Evolutionary conservation across 1,140 invertebrate genomes (phyloP).

Genomic region (Eubasilissa regina): DNA sequence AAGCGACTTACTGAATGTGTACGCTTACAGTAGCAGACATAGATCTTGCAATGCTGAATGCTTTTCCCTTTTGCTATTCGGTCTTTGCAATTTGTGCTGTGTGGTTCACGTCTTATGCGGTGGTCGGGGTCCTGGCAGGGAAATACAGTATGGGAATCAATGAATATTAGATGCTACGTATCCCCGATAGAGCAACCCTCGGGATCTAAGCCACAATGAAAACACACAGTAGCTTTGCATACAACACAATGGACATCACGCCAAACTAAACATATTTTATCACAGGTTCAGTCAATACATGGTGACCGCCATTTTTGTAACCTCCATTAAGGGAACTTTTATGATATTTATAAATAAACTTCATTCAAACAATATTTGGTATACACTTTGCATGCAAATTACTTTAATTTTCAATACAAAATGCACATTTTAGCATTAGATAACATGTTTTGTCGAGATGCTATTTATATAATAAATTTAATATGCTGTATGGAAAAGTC

Average conservation of each 20-base stretch:
- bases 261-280: slow-evolving; percentile 22
- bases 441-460: too few species aligned
- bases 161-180: slow-evolving; percentile 40
- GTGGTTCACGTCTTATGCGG: not conserved
- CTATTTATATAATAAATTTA: too few species aligned
- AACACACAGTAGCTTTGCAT: slow-evolving; percentile 22
- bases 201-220: slow-evolving; percentile 35
- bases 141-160: slow-evolving; percentile 43
- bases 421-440: too few species aligned
- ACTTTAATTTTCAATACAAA: too few species aligned
- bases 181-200: slow-evolving; percentile 20
- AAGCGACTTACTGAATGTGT: not conserved
- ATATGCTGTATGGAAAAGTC: too few species aligned
- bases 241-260: slow-evolving; percentile 15
- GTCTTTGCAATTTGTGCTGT: slow-evolving; percentile 17
- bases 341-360: too few species aligned
- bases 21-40: not conserved
- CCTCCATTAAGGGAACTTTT: too few species aligned
- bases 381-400: too few species aligned
- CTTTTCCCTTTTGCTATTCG: not conserved
- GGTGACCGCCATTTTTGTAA: too few species aligned
- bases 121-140: not conserved
- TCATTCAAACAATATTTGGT: too few species aligned
- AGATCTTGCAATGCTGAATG: not conserved
- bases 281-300: not conserved